Conservation (phyloP, 2,797 vertebrate species). For the Onychomys torridus region DNA sequence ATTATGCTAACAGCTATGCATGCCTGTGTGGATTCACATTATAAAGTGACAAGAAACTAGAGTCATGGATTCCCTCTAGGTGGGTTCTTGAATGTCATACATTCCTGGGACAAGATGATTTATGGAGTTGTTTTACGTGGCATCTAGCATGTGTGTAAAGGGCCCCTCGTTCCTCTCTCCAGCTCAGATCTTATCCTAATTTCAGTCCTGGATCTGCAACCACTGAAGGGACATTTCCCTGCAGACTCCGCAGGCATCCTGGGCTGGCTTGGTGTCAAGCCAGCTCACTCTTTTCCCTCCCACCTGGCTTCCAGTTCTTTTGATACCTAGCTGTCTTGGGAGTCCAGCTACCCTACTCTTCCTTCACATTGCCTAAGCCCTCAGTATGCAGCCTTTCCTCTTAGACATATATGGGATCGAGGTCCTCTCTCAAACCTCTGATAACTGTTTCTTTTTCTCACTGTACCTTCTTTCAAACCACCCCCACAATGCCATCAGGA, state of each 20-base stretch:
- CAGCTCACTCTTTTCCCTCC: not conserved
- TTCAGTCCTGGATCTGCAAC: not conserved
- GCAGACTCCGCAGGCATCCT: not conserved
- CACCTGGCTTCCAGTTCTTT: not conserved
- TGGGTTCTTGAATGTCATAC: not conserved
- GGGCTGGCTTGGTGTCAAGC: not conserved
- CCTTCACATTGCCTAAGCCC: not conserved
- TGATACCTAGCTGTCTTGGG: not conserved
- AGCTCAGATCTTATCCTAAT: not conserved
- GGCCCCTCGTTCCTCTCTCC: not conserved
- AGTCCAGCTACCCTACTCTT: not conserved
- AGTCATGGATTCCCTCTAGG: not conserved
- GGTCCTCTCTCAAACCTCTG: not conserved
- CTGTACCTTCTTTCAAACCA: not conserved
- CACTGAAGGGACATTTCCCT: not conserved
- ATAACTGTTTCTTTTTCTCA: not conserved
- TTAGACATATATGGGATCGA: not conserved
- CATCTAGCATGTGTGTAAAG: not conserved
- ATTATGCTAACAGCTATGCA: slow-evolving; percentile 46
- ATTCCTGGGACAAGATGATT: not conserved
- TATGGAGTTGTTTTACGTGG: not conserved
- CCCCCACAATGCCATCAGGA: not conserved
- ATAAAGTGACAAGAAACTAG: slow-evolving; percentile 35
- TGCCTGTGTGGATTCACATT: slow-evolving; percentile 50
- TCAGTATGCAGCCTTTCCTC: not conserved